Base-by-base conservation (phyloP, 2,113 vertebrate species). In the Ammodytes dubius region DNA sequence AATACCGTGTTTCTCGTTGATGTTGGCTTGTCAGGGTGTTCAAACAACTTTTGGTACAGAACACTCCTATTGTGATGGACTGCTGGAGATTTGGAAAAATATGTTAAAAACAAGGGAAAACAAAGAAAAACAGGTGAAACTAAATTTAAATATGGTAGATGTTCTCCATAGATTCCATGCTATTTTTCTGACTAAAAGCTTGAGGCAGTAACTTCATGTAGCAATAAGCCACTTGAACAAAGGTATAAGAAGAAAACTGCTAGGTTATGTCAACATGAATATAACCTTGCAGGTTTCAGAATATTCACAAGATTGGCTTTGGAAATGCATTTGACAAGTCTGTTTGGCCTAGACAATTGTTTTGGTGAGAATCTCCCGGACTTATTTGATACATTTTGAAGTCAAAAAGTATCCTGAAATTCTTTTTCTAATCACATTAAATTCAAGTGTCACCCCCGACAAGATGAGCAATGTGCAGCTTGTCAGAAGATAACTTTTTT, bases 361-460 rank as follows among this genome's bases (percentile, higher is more conserved):
- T 40, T 15, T 27, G 0, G 9, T 59, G n/a, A 58, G 27, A 82
- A 74, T 37, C 15, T 56, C n/a, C n/a, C n/a, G n/a, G n/a, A 50
- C 19, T 66, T 65, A 57, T 71, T 80, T 70, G 67, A 83, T 80
- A 71, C 43, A 42, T 14, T 71, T 50, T 57, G n/a, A 50, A 72
- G 39, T 69, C 56, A 15, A 47, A 17, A 67, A 76, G 39, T 83
- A 39, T 77, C 7, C 27, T 60, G 45, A 54, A 52, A 59, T 77
- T 54, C 3, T 60, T 70, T 40, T 65, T n/a, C 15, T 49, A 46
- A 82, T 70, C 66, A 52, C 14, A 27, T 70, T 7, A 71, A 80
- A 66, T 64, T 59, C 40, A 74, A 54, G 57, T 61, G 43, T 59
- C 50, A 70, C 39, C 5, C 2, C 3, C 39, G n/a, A 65, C 12